Evolutionary conservation across 2,797 vertebrate species (phyloP).

Genomic region (Paramormyrops hopkinsi): DNA sequence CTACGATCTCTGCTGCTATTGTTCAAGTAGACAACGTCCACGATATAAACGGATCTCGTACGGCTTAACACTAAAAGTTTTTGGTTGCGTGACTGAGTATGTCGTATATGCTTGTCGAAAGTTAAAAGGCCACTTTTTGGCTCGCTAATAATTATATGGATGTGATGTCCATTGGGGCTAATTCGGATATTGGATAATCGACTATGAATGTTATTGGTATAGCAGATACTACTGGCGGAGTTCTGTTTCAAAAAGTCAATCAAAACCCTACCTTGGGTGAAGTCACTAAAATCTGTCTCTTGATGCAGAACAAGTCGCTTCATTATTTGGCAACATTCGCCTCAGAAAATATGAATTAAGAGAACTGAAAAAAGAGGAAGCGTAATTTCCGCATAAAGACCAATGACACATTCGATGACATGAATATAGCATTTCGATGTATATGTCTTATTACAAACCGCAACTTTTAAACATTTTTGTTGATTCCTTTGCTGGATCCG

Average conservation of each 20-base stretch:
- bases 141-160: constrained; percentile 65
- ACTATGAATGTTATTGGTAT: constrained; percentile 27
- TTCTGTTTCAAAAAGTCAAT: constrained; percentile 58
- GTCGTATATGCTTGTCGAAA: constrained; percentile 60
- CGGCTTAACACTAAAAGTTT: constrained; percentile 58
- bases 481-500: not conserved
- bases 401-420: not conserved
- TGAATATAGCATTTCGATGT: not conserved
- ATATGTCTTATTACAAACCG: not conserved
- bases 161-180: constrained; percentile 80
- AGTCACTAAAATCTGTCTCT: constrained; percentile 74
- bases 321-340: constrained; percentile 55
- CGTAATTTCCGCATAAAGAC: not conserved
- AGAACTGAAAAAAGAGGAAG: not conserved
- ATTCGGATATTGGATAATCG: constrained; percentile 51
- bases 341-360: not conserved
- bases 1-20: constrained; percentile 29
- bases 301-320: constrained; percentile 65
- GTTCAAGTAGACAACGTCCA: constrained; percentile 63
- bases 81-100: constrained; percentile 51
- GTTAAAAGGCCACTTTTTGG: constrained; percentile 64
- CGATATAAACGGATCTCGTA: constrained; percentile 44
- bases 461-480: not conserved
- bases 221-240: not conserved
- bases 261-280: constrained; percentile 58